These are phyloP conservation scores for Celastrina argiolus DNA, from an alignment of 2,888 invertebrate genomes.

Conservation along the genomic window DNA sequence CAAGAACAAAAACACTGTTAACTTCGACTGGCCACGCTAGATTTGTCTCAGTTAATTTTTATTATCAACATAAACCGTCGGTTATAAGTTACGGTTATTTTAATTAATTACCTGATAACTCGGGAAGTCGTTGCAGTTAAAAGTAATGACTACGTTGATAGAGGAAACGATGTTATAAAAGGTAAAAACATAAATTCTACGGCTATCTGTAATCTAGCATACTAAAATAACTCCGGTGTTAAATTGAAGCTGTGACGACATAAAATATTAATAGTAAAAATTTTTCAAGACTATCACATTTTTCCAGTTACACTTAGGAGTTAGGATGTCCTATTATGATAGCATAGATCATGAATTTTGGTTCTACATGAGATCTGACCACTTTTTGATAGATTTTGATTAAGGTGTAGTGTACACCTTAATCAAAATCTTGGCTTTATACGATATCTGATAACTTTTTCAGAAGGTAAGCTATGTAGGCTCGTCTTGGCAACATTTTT, in stretches of 20 bases:
- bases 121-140: conserved; percentile 8
- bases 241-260: not conserved
- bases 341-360: too few relatives aligned
- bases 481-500: too few relatives aligned
- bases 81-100: conserved; percentile 3
- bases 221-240: not conserved
- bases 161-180: conserved; percentile 8
- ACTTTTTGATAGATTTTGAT: too few relatives aligned
- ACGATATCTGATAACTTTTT: too few relatives aligned
- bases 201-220: not conserved
- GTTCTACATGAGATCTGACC: too few relatives aligned
- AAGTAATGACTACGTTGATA: conserved; percentile 9
- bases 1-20: conserved; percentile 36
- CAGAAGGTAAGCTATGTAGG: too few relatives aligned
- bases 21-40: conserved; percentile 18
- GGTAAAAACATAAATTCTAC: conserved; percentile 1
- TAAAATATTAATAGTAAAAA: too few relatives aligned
- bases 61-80: conserved; percentile 7
- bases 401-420: too few relatives aligned
- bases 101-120: conserved; percentile 20
- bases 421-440: too few relatives aligned
- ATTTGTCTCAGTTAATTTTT: conserved; percentile 16
- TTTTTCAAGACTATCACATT: too few relatives aligned
- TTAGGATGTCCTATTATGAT: too few relatives aligned
- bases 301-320: too few relatives aligned